Conservation (phyloP, 2,797 vertebrate genomes). For the Ammospiza maritima region DNA sequence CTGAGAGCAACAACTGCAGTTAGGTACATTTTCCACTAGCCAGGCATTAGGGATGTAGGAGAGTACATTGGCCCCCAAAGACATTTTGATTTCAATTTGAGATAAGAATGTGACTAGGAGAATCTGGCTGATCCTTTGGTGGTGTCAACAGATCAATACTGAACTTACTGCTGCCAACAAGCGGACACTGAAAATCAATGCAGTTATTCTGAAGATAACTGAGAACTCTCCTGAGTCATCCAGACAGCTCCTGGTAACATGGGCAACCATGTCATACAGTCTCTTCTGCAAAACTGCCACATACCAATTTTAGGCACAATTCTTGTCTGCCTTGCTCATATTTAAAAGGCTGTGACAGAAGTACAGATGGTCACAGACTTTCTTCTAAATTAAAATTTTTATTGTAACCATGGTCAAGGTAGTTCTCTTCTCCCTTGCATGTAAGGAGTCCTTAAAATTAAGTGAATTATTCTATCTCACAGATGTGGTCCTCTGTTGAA, state of each 20-base stretch:
- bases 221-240: not conserved
- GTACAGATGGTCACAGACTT: not conserved
- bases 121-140: not conserved
- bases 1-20: not conserved
- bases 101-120: not conserved
- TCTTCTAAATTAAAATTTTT: not conserved
- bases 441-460: not conserved
- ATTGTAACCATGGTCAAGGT: not conserved
- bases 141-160: not conserved
- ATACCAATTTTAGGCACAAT: not conserved
- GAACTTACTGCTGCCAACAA: not conserved
- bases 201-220: not conserved
- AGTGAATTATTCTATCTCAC: not conserved
- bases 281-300: not conserved
- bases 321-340: not conserved
- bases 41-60: not conserved
- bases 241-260: not conserved
- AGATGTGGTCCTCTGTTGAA: not conserved
- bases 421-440: not conserved
- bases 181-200: not conserved
- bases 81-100: not conserved
- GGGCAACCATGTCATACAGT: not conserved
- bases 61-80: rapidly evolving
- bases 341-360: not conserved
- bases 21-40: not conserved